Conservation (phyloP, 2,113 vertebrate genomes). For the Labrus mixtus region DNA sequence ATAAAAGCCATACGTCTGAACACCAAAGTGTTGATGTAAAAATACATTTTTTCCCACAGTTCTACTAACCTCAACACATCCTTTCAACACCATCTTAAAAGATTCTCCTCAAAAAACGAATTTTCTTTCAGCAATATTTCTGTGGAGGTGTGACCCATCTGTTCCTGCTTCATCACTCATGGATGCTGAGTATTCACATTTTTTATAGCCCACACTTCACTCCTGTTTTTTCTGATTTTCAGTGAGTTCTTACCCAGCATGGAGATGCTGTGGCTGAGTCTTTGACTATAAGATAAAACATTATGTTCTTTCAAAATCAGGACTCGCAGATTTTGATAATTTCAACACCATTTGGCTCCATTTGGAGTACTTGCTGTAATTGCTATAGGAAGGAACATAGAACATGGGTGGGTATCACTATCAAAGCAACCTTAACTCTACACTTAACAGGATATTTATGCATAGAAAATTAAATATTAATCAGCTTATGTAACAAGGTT, state of each 20-base stretch:
- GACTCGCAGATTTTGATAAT: background rate
- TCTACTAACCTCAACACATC: background rate
- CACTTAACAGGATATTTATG: background rate
- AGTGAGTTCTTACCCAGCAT: background rate
- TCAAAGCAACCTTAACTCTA: background rate
- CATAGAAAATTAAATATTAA: background rate
- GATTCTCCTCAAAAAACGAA: background rate
- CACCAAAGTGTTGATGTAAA: too few relatives aligned
- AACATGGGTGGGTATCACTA: background rate
- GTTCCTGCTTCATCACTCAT: slow-evolving; percentile 16
- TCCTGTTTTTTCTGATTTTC: background rate
- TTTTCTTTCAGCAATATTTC: background rate
- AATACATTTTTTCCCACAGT: too few relatives aligned
- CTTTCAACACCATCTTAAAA: background rate
- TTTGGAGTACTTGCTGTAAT: background rate
- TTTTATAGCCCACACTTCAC: slow-evolving; percentile 10
- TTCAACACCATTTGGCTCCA: background rate
- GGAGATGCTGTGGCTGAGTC: background rate
- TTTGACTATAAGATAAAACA: background rate
- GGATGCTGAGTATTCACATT: background rate
- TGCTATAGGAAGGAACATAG: background rate
- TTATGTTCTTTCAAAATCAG: background rate
- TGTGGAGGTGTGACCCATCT: slow-evolving; percentile 20
- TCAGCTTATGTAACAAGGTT: background rate
- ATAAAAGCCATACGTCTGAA: too few relatives aligned